Conservation (phyloP, 1,140 invertebrate genomes). For the Sesamia nonagrioides region DNA sequence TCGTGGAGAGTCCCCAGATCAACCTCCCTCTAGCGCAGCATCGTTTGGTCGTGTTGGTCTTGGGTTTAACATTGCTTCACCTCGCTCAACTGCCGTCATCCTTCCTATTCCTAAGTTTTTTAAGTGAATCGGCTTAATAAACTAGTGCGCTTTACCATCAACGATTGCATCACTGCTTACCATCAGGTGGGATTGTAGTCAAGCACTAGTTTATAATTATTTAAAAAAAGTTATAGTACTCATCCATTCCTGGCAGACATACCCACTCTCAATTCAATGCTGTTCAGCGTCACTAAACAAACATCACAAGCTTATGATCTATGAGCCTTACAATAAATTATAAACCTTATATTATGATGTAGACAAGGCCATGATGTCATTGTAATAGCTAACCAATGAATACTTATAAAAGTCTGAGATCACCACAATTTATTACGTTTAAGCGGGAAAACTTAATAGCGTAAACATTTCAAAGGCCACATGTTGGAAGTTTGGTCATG, state of each 20-base stretch:
- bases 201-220: background rate
- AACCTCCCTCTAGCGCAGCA: too few relatives aligned
- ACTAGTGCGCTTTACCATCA: too few relatives aligned
- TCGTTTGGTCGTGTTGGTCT: too few relatives aligned
- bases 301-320: slow-evolving; percentile 12
- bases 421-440: slow-evolving; percentile 69
- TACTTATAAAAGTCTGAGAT: slow-evolving; percentile 70
- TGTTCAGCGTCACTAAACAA: background rate
- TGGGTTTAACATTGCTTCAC: too few relatives aligned
- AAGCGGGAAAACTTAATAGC: slow-evolving; percentile 34
- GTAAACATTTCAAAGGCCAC: slow-evolving; percentile 44
- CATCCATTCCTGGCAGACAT: background rate
- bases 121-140: too few relatives aligned
- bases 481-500: slow-evolving; percentile 2
- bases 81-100: too few relatives aligned
- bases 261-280: background rate
- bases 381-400: slow-evolving; percentile 68
- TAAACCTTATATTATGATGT: slow-evolving; percentile 23
- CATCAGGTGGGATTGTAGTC: too few relatives aligned
- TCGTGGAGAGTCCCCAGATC: too few relatives aligned
- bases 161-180: too few relatives aligned
- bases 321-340: slow-evolving; percentile 35
- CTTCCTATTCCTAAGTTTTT: too few relatives aligned
- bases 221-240: background rate
- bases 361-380: slow-evolving; percentile 78